Conservation (phyloP, 2,113 vertebrate species). For the Epinephelus fuscoguttatus region DNA sequence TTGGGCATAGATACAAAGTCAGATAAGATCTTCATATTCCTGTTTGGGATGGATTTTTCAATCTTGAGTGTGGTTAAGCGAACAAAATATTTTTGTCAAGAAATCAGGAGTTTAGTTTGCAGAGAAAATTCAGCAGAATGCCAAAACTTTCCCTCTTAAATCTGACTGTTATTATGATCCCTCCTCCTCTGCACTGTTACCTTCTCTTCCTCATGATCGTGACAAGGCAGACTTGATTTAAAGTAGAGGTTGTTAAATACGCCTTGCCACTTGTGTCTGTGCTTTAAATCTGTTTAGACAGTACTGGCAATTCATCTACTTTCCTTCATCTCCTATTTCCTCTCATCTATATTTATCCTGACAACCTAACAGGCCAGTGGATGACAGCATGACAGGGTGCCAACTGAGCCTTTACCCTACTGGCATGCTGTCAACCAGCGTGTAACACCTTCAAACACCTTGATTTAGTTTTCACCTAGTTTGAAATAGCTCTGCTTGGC, state of each 20-base stretch:
- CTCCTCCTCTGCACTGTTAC: not conserved
- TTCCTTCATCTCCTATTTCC: conserved; percentile 33
- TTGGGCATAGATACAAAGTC: conserved; percentile 22
- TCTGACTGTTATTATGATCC: not conserved
- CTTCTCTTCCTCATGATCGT: not conserved
- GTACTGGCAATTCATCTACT: conserved; percentile 20
- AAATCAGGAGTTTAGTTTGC: not conserved
- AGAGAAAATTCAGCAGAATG: not conserved
- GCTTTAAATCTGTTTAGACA: conserved; percentile 11
- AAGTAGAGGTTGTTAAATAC: not conserved
- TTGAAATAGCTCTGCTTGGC: conserved; percentile 17
- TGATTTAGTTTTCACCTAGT: not conserved
- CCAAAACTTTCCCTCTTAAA: not conserved
- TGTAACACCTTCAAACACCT: conserved; percentile 6
- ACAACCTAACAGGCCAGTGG: not conserved
- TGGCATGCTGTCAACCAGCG: not conserved
- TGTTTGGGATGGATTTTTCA: conserved; percentile 9
- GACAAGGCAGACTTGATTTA: not conserved
- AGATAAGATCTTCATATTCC: conserved; percentile 45
- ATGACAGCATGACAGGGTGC: conserved; percentile 19
- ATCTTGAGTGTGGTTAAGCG: conserved; percentile 26
- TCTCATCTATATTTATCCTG: conserved; percentile 51
- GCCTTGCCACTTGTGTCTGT: not conserved
- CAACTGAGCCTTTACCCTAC: not conserved
- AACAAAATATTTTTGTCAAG: not conserved